Percentiles rank a stretch among this genome's conserved stretches.
Conservation (phyloP, 1,140 invertebrate genomes). For the Zaprionus gabonicus region DNA sequence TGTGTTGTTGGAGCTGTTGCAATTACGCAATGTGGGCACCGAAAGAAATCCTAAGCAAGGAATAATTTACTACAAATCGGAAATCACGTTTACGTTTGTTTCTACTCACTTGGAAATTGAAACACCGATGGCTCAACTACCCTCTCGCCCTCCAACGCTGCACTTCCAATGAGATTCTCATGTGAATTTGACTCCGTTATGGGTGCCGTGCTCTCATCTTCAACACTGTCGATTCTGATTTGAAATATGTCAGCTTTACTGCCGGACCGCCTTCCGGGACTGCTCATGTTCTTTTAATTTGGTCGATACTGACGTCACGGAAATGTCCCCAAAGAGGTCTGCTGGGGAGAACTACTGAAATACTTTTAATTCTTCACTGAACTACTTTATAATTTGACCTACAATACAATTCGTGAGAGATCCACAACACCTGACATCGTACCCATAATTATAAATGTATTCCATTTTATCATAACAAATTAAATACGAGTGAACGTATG, state of each 20-base stretch:
- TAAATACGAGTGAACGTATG: neutral
- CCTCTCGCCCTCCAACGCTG: conserved; percentile 50
- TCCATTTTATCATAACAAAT: conserved; percentile 32
- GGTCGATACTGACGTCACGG: conserved; percentile 21
- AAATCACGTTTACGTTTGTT: neutral
- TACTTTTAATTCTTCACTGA: conserved; percentile 27
- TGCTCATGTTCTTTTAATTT: conserved; percentile 61
- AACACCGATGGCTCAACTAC: conserved; percentile 46
- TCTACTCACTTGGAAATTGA: conserved; percentile 72
- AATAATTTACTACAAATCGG: neutral
- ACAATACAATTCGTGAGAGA: conserved; percentile 45
- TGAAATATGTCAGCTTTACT: conserved; percentile 69
- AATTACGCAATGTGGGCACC: conserved; percentile 70
- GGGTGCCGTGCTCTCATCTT: conserved; percentile 77
- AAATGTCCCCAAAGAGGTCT: conserved; percentile 9
- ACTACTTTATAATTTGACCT: conserved; percentile 51
- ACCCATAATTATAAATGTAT: conserved; percentile 72
- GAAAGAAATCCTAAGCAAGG: conserved; percentile 70
- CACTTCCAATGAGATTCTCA: conserved; percentile 71
- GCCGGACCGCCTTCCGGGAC: conserved; percentile 24
- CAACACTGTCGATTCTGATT: conserved; percentile 76
- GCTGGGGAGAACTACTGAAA: neutral
- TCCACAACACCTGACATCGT: conserved; percentile 42
- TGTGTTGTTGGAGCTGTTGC: conserved; percentile 40
- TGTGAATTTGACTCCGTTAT: conserved; percentile 75